Evolutionary conservation across 2,797 vertebrate genomes (phyloP), one percentile per base, ranked within the genome.

Genomic region (Pipistrellus pipistrellus): DNA sequence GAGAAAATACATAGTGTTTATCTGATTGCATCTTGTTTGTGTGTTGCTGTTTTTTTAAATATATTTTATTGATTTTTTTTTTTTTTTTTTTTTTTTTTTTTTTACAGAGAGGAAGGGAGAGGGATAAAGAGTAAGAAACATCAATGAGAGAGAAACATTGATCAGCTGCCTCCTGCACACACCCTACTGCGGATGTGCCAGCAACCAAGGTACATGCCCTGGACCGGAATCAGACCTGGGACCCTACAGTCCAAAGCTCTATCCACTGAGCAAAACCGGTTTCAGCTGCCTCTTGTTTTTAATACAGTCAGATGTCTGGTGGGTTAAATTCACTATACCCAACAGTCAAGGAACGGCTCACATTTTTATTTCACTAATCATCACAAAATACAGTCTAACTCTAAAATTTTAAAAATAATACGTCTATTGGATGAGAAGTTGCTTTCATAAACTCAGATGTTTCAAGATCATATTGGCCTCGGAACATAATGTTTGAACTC

Each of bases 371-470:
- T 10, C 17, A 48, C 48, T 86, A 46, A 59, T 81, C n/a, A 77
- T 62, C 23, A 64, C 13, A 66, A 92, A 85, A 41, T 18, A 32
- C 21, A 69, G 83, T n/a, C 83, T 85, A 87, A 62, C 10, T 46
- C 13, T 81, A 35, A 8, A 35, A 9, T 35, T 88, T 90, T 57
- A 9, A 78, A 90, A 85, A 46, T 27, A 86, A 51, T 6, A 18
- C 4, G 55, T 23, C 3, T 4, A 30, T 78, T 95, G 48, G 73
- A 41, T 68, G 77, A 41, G 30, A 76, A 20, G 46, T 77, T 76
- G 87, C 27, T 83, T 92, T 89, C 62, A 94, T 87, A 68, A 85
- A 81, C 14, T 85, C 44, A 75, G 27, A 35, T 30, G 0, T 75
- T 86, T 84, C 13, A 62, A n/a, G 32, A 76, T 77, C 86, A 69